Evolutionary conservation across 2,888 invertebrate genomes (phyloP), one percentile per base, ranked within the genome.

Genomic region (Rhodophaea formosa): DNA sequence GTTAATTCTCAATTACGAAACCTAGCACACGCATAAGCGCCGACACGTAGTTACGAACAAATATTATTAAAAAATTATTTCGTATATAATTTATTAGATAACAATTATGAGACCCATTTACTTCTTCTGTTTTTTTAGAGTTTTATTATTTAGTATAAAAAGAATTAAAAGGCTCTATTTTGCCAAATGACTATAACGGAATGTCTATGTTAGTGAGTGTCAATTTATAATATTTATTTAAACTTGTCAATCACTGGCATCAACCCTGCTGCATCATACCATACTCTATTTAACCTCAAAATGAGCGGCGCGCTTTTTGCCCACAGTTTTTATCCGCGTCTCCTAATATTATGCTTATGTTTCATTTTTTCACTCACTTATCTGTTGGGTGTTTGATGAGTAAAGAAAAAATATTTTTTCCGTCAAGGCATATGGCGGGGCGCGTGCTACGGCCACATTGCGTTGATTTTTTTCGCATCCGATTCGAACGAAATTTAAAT

Each of bases 291-390:
- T 88, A 86, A 86, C 86, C 84, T 88, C 82, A 80, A 77, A 84
- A 82, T 75, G 77, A 79, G 73, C 71, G 68, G 66, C 60, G 73
- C 71, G 68, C 67, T 65, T 65, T 65, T 65, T 65, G 62, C 69
- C 64, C 60, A 54, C 49, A 61, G 78, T 89, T 88, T 88, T 88
- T 89, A 84, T 83, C 72, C 69, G 75, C 78, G 75, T 75, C 86
- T 79, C 82, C 85, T 86, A 88, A 89, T 88, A 86, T 89, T 88
- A 88, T 88, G 88, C 89, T 88, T 88, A 88, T 88, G 88, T 88
- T 87, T 84, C 84, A 80, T 84, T 88, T 89, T 89, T 88, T 88
- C 74, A 67, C 68, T 74, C 77, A 78, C 79, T 82, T 85, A 88
- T 87, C 88, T 85, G 71, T 64, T 70, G 77, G 79, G 82, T 83